phyloP scores from a whole-genome alignment of 2,888 invertebrate species.

The Isoperla grammatica region DNA sequence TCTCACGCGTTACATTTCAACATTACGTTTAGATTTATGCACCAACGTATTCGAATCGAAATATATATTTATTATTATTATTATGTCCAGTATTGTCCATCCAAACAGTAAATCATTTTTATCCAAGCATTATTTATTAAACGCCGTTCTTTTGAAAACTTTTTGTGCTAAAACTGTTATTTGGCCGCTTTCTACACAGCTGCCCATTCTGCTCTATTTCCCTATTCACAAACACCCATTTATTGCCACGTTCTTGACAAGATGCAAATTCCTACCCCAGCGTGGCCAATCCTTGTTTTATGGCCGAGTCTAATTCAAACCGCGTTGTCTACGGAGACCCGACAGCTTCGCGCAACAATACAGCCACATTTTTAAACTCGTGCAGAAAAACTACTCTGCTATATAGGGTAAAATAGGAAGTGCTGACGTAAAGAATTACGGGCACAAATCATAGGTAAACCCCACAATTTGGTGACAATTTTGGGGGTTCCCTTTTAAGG shows the following conservation, averaged over 20 bases:
- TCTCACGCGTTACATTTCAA: no score
- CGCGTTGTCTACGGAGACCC: neutral
- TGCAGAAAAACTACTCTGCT: no score
- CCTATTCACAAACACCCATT: neutral
- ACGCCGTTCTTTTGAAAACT: no score
- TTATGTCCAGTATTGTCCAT: no score
- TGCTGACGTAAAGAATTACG: slow-evolving; percentile 13
- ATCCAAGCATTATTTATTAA: no score
- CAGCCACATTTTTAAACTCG: neutral
- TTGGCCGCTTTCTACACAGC: neutral
- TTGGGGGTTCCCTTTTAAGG: slow-evolving; percentile 15
- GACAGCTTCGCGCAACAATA: neutral
- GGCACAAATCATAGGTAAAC: slow-evolving; percentile 12
- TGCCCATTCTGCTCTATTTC: slow-evolving; percentile 4
- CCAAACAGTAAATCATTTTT: no score
- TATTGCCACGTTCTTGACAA: neutral
- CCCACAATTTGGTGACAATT: slow-evolving; percentile 14
- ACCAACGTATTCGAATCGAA: no score
- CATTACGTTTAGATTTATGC: no score
- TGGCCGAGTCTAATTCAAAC: slow-evolving; percentile 23
- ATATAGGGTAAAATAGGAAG: neutral
- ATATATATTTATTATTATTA: no score
- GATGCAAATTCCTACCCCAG: slow-evolving; percentile 24
- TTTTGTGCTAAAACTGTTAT: no score
- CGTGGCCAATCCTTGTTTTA: slow-evolving; percentile 28